Evolutionary conservation across 1,140 invertebrate genomes (phyloP), one percentile per base, ranked within the genome.

Genomic region (Diprion similis): DNA sequence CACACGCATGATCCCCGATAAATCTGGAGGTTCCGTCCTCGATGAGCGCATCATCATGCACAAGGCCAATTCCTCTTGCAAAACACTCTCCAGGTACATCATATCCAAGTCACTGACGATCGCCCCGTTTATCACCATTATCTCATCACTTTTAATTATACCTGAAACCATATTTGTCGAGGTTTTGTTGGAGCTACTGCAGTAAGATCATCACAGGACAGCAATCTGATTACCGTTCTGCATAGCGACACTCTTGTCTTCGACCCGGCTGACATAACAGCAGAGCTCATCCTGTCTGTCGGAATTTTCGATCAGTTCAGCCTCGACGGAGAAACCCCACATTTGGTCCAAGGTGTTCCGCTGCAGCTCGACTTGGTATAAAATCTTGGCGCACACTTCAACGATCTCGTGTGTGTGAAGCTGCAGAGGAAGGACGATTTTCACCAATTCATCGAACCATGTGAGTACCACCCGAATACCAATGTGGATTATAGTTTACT

Each of bases 281-380:
- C 97, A 97, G 64, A 99, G 92, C 86, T 99, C 97, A 86, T 99
- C 97, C 85, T 99, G 97, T 66, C 96, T 90, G 85, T 99, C 97
- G 15, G 95, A 93, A 88, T 98, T 98, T 87, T 98, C 97, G 73
- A 98, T 97, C 68, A 99, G 90, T 87, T 99, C 97, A 6, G 97
- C 97, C 86, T 99, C 98, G 37, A 99, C 97, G 73, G 95, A 97
- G 88, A 99, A 98, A 74, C 98, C 98, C 95, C 97, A 99, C 95
- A 97, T 97, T 86, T 97, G 96, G 80, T 98, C 96, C 77, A 97
- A 89, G 13, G 94, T 95, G 71, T 91, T 94, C 72, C 96, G 90
- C 74, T 95, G 94, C 79, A 99, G 89, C 86, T 99, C 97, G 74
- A 99, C 95, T 92, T 98, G 97, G 88, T 98, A 99, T 73, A 99